Percentiles rank a stretch among this genome's conserved stretches.
phyloP scores from a whole-genome alignment of 2,888 invertebrate species.

The Tipula lateralis region DNA sequence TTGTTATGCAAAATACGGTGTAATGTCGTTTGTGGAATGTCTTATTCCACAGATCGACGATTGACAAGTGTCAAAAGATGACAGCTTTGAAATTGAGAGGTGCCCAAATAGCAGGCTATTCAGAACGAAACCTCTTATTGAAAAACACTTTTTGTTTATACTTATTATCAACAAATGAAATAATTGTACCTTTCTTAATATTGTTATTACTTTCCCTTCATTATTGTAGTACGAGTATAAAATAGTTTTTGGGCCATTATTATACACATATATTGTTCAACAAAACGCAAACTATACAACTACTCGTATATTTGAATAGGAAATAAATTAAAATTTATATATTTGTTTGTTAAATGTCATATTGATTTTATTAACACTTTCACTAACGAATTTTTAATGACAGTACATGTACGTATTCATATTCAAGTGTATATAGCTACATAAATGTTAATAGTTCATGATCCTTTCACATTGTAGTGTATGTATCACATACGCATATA shows the following conservation, averaged over 20 bases:
- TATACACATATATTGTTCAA: not conserved
- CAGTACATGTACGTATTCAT: not conserved
- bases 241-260: not conserved
- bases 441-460: not conserved
- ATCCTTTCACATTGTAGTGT: not conserved
- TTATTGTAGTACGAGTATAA: not conserved
- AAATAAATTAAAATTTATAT: not conserved
- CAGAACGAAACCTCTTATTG: too few species aligned
- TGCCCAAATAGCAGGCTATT: too few species aligned
- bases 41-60: too few species aligned
- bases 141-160: too few species aligned
- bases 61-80: too few species aligned
- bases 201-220: not conserved
- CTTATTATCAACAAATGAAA: not conserved
- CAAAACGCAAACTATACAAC: not conserved
- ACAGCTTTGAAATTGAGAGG: too few species aligned
- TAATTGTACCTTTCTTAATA: not conserved
- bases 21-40: too few species aligned
- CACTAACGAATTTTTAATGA: constrained; percentile 9
- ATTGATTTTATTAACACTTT: constrained; percentile 6
- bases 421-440: not conserved
- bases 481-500: not conserved
- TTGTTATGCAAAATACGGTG: too few species aligned
- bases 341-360: constrained; percentile 19
- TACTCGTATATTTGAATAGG: not conserved